Conservation (phyloP, 2,888 invertebrate genomes). For the Drosophila tripunctata region DNA sequence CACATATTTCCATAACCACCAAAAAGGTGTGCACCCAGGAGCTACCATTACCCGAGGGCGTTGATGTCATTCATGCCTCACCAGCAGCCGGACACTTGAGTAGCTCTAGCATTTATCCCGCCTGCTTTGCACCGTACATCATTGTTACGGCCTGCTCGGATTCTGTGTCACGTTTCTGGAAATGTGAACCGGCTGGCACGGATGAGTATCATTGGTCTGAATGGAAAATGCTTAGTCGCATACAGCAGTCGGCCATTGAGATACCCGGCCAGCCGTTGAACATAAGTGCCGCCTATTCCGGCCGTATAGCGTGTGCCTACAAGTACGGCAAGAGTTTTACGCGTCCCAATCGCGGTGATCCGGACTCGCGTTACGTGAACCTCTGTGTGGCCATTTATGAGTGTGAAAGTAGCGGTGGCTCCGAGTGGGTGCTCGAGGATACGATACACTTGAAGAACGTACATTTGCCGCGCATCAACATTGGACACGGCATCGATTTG, state of each 20-base stretch:
- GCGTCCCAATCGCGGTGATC: conserved; percentile 89
- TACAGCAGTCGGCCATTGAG: conserved; percentile 88
- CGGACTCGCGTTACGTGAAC: conserved; percentile 93
- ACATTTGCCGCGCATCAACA: conserved; percentile 91
- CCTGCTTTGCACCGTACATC: conserved; percentile 99
- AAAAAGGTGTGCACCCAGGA: conserved; percentile 96
- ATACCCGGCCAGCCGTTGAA: conserved; percentile 94
- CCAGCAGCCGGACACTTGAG: conserved; percentile 98
- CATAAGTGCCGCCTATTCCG: conserved; percentile 98
- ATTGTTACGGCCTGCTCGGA: conserved; percentile 98
- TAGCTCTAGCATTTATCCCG: conserved; percentile 98
- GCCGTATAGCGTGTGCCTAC: conserved; percentile 98
- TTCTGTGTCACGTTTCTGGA: conserved; percentile 94
- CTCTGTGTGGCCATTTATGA: conserved; percentile 98
- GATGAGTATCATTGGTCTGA: conserved; percentile 90
- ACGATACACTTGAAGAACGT: conserved; percentile 97
- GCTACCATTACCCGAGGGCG: conserved; percentile 93
- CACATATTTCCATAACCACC: conserved; percentile 93
- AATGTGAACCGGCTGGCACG: conserved; percentile 85
- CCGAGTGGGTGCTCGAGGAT: conserved; percentile 97
- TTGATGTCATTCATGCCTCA: conserved; percentile 96
- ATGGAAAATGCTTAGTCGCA: conserved; percentile 94
- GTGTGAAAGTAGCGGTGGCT: conserved; percentile 98
- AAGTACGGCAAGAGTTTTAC: conserved; percentile 96
- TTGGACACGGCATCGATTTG: conserved; percentile 92